Base-by-base conservation (phyloP, 2,113 vertebrate genomes). In the Urocynchramus pylzowi region DNA sequence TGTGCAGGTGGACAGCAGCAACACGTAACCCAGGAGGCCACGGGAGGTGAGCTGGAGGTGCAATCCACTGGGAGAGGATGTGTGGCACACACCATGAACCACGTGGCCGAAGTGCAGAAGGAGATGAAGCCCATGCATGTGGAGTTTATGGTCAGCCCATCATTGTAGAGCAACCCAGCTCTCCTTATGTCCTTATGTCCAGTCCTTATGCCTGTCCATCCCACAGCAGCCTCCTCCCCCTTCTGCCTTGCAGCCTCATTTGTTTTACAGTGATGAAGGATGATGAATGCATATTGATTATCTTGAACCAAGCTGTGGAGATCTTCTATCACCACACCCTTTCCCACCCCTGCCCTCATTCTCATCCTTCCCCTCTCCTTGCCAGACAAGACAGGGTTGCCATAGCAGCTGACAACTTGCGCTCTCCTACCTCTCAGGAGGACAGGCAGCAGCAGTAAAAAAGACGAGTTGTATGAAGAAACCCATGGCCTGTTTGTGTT, bases 331-430 rank as follows among this genome's bases (percentile, higher is more conserved):
- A 13, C 28, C 35, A 28, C 44, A 64, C 33, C 8, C 24, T 76
- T 64, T 71, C 63, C n/a, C 47, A 50, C 47, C 59, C 20, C 31
- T 68, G n/a, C 57, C 77, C 53, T 93, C 68, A n/a, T 27, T 74
- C 42, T 76, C 64, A 77, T 87, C 64, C 76, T 74, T 83, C 61
- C 37, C 53, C 0, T 2, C 30, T 95, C 84, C 70, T 87, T 61
- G 45, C 77, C 80, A 91, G 65, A 44, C 24, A 28, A 93, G 45
- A 30, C 74, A 90, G 47, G 45, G 94, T 97, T 97, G 92, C 95
- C 80, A 97, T 93, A 96, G 97, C 84, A 97, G 94, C 95, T 95
- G 84, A 71, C 54, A 89, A 26, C 54, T 39, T 67, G 64, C 54
- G 13, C 79, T 93, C 65, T 70, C 75, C 81, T 76, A 8, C 54